These are phyloP conservation scores for Mycogona germanica DNA, from an alignment of 2,888 invertebrate species.

Conservation along the genomic window DNA sequence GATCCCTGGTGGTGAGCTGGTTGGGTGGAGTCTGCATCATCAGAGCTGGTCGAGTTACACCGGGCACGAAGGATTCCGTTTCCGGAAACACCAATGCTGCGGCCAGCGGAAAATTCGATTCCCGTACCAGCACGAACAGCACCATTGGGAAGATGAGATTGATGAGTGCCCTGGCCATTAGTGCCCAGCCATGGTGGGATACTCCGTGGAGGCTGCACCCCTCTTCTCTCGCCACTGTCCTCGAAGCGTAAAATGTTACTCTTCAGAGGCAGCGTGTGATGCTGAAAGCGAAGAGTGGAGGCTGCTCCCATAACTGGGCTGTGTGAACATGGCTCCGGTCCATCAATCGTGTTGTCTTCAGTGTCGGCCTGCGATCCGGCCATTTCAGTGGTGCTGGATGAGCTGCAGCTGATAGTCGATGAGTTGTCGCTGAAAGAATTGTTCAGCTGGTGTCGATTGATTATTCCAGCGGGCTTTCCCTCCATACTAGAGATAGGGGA, in stretches of 20 bases:
- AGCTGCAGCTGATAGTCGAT: slow-evolving; percentile 18
- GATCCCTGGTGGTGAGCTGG: not conserved
- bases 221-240: not conserved
- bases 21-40: slow-evolving; percentile 7
- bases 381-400: slow-evolving; percentile 14
- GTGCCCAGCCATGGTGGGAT: not conserved
- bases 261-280: not conserved
- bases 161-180: not conserved
- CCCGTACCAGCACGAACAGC: not conserved
- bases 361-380: slow-evolving; percentile 19
- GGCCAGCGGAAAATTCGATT: not conserved
- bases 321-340: slow-evolving; percentile 1
- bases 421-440: slow-evolving; percentile 20
- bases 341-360: slow-evolving; percentile 17
- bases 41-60: slow-evolving; percentile 15
- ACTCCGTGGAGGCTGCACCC: not conserved
- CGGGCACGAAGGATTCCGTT: too few species aligned
- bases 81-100: not conserved
- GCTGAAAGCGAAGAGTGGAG: not conserved
- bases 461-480: too few species aligned
- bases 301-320: slow-evolving; percentile 2
- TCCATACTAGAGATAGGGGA: slow-evolving; percentile 22
- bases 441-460: slow-evolving; percentile 10
- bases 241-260: too few species aligned
- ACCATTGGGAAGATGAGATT: slow-evolving; percentile 1